phyloP scores from a whole-genome alignment of 35 echinoderm and acorn worm genomes.

The Heliocidaris erythrogramma region DNA sequence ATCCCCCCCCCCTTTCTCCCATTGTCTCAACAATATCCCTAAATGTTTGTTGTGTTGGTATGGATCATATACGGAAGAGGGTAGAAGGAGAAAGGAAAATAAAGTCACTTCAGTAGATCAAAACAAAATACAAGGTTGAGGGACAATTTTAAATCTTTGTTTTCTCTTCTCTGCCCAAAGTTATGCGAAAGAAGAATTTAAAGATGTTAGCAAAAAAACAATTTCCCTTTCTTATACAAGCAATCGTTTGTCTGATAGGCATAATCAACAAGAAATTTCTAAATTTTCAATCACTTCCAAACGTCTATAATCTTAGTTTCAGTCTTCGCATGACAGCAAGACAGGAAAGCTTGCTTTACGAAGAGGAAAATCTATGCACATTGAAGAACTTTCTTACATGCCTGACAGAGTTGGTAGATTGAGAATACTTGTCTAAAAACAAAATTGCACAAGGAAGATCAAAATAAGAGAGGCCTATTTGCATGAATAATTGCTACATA shows the following conservation, averaged over 20 bases:
- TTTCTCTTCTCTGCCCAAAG: not conserved
- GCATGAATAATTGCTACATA: not conserved
- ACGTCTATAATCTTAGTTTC: not conserved
- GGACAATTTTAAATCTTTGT: not conserved
- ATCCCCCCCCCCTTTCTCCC: not conserved
- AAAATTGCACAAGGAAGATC: not conserved
- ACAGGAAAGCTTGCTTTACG: not conserved
- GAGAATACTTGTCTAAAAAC: not conserved
- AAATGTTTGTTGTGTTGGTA: not conserved
- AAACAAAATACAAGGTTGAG: not conserved
- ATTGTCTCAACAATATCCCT: not conserved
- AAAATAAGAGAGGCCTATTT: not conserved
- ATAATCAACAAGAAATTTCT: not conserved
- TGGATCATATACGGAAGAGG: not conserved
- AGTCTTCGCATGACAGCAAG: not conserved
- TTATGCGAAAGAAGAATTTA: not conserved
- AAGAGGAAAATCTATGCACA: not conserved
- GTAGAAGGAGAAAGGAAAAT: not conserved
- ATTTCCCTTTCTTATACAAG: not conserved
- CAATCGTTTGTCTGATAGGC: not conserved
- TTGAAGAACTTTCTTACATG: not conserved
- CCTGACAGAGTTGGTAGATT: not conserved
- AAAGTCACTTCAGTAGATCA: not conserved
- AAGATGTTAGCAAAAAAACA: not conserved
- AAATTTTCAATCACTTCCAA: not conserved